Evolutionary conservation across 2,888 invertebrate species (phyloP).

Genomic region (Parthenolecanium corni): DNA sequence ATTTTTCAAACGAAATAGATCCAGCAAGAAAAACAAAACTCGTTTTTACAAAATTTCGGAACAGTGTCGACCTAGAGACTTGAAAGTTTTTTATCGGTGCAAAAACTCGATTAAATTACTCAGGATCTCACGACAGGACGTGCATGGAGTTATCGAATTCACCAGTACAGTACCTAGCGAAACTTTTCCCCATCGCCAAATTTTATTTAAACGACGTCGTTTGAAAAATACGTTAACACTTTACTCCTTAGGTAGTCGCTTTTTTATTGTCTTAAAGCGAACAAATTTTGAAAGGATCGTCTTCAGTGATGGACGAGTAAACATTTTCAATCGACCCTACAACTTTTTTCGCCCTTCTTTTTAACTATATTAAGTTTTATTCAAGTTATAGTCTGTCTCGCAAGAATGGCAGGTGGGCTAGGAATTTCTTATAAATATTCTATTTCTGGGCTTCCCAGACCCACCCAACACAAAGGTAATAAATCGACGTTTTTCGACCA

Average conservation of each 20-base stretch:
- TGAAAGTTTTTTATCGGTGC: too few relatives aligned
- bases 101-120: too few relatives aligned
- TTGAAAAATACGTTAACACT: not conserved
- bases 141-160: too few relatives aligned
- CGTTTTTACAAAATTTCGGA: too few relatives aligned
- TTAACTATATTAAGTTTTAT: slow-evolving; percentile 3
- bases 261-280: not conserved
- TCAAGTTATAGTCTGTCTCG: slow-evolving; percentile 16
- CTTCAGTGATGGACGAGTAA: not conserved
- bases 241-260: too few relatives aligned
- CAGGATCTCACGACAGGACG: too few relatives aligned
- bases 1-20: too few relatives aligned
- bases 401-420: slow-evolving; percentile 4
- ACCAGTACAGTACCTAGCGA: too few relatives aligned
- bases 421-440: slow-evolving; percentile 17
- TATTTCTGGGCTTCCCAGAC: too few relatives aligned
- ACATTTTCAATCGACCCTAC: not conserved
- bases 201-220: not conserved
- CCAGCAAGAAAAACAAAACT: too few relatives aligned
- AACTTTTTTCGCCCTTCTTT: too few relatives aligned
- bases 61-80: too few relatives aligned
- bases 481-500: slow-evolving; percentile 12
- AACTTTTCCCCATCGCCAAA: not conserved
- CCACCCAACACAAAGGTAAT: slow-evolving; percentile 14
- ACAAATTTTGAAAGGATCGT: not conserved